Base-by-base conservation (phyloP, 2,113 vertebrate species). In the Pteruthius melanotis region DNA sequence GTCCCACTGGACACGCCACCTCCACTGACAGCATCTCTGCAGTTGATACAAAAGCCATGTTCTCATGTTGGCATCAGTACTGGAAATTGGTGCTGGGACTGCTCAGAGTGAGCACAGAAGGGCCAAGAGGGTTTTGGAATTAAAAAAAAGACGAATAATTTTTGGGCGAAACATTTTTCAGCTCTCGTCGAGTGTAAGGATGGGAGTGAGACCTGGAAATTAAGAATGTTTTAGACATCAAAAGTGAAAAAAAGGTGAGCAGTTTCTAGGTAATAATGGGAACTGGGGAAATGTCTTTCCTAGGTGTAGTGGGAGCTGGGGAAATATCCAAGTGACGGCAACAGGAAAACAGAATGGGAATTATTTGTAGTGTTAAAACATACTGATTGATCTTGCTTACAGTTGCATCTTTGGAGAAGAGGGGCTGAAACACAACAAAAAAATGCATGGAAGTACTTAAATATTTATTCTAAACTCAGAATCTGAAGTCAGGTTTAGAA, bases 1-100 rank as follows among this genome's bases (percentile, higher is more conserved):
- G 40, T 31, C 53, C n/a, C 33, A 7, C 16, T 27, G 50, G 26
- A 37, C n/a, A 17, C 0, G 0, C 17, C 8, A 28, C 5, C 19
- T 39, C 35, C 2, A 2, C 22, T 70, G 52, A 20, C 35, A 60
- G 18, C 17, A n/a, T 53, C 30, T 44, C 77, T 31, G 27, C 23
- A 9, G 12, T 20, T 76, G 60, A 33, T 30, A 13, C 10, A 64
- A 44, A 28, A 40, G 13, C 20, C 3, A 2, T 7, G 14, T 20
- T 5, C 23, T 52, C 7, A 28, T 4, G 17, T 21, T 47, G 20
- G 37, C 7, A 1, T 65, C 22, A 18, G n/a, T 40, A 30, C 40
- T 91, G 40, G 33, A 35, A 53, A 16, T 3, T 7, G 28, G 15
- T 45, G 4, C 23, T 64, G 24, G 59, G 57, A 13, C 26, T 35